phyloP scores from a whole-genome alignment of 2,888 invertebrate species.

The Gonocerus acuteangulatus region DNA sequence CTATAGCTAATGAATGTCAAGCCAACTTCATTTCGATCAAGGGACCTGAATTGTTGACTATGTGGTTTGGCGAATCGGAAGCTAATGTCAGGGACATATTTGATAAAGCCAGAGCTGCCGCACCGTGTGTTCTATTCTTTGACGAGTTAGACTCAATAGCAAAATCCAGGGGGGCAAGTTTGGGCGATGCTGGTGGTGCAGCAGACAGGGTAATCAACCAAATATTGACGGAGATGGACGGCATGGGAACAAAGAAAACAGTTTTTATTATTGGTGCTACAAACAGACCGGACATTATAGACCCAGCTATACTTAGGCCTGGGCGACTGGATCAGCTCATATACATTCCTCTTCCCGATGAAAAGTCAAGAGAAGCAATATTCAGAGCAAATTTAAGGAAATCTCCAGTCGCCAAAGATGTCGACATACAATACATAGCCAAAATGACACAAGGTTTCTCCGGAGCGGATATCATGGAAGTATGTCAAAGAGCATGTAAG shows the following conservation, averaged over 20 bases:
- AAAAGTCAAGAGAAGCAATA: slow-evolving; percentile 92
- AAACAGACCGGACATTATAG: slow-evolving; percentile 93
- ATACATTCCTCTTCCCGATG: slow-evolving; percentile 99
- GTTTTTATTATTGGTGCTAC: slow-evolving; percentile 98
- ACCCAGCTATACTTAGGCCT: slow-evolving; percentile 96
- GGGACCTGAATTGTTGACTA: slow-evolving; percentile 93
- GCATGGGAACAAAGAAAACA: slow-evolving; percentile 99
- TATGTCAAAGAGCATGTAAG: slow-evolving; percentile 56
- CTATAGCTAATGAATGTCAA: slow-evolving; percentile 99
- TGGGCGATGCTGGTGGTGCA: slow-evolving; percentile 96
- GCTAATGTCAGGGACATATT: slow-evolving; percentile 99
- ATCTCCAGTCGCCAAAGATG: slow-evolving; percentile 87
- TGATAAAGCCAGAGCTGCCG: slow-evolving; percentile 98
- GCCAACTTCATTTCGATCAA: slow-evolving; percentile 99
- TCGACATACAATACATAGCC: slow-evolving; percentile 70
- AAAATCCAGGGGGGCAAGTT: slow-evolving; percentile 93
- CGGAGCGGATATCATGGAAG: slow-evolving; percentile 56
- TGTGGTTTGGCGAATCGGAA: slow-evolving; percentile 99
- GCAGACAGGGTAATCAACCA: slow-evolving; percentile 99
- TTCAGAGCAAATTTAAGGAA: slow-evolving; percentile 92
- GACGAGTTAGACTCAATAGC: slow-evolving; percentile 99
- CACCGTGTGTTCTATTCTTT: slow-evolving; percentile 98
- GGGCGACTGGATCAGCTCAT: slow-evolving; percentile 98
- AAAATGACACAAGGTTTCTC: slow-evolving; percentile 53
- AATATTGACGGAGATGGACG: slow-evolving; percentile 99